Evolutionary conservation across 37 sponge, comb jelly and placozoan species (phyloP), one percentile per base, ranked within the genome.

Genomic region (Ephydatia muelleri): DNA sequence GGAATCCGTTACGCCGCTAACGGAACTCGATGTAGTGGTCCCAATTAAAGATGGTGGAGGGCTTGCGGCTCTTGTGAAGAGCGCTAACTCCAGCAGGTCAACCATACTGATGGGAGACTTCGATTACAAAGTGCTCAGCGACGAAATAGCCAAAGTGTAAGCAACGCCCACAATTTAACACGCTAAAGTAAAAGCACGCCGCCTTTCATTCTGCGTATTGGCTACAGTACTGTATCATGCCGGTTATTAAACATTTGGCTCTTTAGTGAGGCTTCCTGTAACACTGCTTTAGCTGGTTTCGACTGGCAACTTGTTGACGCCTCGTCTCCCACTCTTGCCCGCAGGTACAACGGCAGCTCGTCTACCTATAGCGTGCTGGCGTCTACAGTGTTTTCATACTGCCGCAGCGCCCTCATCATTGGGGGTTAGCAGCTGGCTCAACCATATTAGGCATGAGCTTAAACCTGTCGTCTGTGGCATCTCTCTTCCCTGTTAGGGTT

Each of bases 131-230:
- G 23, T n/a, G 6, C 78, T 87, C 23, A 11, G 69, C 6, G 65
- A 67, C 5, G 77, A 83, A 26, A 79, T 84, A 23, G 65, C 33
- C 22, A 21, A 81, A 77, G 64, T 73, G 92, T 92, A 70, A 88
- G 88, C 26, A 27, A 40, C 27, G 49, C 40, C 26, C 77, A 77
- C 47, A 22, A 14, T 9, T 67, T 32, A 43, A 43, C n/a, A n/a
- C n/a, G n/a, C n/a, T n/a, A n/a, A n/a, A n/a, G n/a, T n/a, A n/a
- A n/a, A n/a, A n/a, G n/a, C n/a, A n/a, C n/a, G n/a, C n/a, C n/a
- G n/a, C n/a, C n/a, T n/a, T n/a, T n/a, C n/a, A n/a, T n/a, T n/a
- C n/a, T n/a, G n/a, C n/a, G n/a, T n/a, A n/a, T n/a, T n/a, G n/a
- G n/a, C n/a, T n/a, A n/a, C n/a, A n/a, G n/a, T n/a, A n/a, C n/a